Percentiles rank a stretch among this genome's conserved stretches.
Evolutionary conservation across 2,888 invertebrate genomes (phyloP).

Genomic region (Sminthurinus aureus): DNA sequence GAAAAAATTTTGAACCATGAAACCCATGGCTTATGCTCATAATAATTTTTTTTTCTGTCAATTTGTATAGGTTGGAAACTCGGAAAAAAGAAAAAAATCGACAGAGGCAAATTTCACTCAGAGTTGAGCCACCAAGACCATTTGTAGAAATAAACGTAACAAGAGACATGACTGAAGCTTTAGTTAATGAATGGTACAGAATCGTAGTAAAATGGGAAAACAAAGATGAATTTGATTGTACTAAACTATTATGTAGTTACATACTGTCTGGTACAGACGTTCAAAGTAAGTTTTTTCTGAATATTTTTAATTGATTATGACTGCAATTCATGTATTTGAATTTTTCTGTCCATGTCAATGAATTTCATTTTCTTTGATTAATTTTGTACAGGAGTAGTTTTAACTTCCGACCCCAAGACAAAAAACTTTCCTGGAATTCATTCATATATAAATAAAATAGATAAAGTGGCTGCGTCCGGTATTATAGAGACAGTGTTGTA

Average conservation of each 20-base stretch:
- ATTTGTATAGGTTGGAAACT: conserved; percentile 36
- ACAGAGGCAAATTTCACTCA: conserved; percentile 29
- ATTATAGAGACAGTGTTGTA: conserved; percentile 40
- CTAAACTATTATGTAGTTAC: conserved; percentile 30
- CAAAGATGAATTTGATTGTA: conserved; percentile 40
- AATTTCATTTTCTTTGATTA: not conserved
- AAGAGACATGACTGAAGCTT: conserved; percentile 43
- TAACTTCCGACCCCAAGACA: conserved; percentile 42
- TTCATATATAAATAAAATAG: conserved; percentile 44
- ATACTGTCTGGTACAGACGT: conserved; percentile 42
- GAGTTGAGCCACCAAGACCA: conserved; percentile 53
- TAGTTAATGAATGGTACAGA: conserved; percentile 55
- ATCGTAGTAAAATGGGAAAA: conserved; percentile 51
- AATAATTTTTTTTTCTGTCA: not conserved
- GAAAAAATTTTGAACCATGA: not conserved
- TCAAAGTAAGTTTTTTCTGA: conserved; percentile 38
- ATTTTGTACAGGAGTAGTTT: conserved; percentile 30
- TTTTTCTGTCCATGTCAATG: not conserved
- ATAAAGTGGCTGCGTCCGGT: conserved; percentile 37
- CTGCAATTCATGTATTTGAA: not conserved
- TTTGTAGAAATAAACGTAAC: conserved; percentile 46
- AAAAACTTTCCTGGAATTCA: conserved; percentile 37
- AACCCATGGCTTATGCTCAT: not conserved
- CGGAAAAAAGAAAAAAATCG: conserved; percentile 17
- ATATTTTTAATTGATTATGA: not conserved